These are phyloP conservation scores for Xiphorhynchus elegans DNA, from an alignment of 2,113 vertebrate species.

Conservation along the genomic window DNA sequence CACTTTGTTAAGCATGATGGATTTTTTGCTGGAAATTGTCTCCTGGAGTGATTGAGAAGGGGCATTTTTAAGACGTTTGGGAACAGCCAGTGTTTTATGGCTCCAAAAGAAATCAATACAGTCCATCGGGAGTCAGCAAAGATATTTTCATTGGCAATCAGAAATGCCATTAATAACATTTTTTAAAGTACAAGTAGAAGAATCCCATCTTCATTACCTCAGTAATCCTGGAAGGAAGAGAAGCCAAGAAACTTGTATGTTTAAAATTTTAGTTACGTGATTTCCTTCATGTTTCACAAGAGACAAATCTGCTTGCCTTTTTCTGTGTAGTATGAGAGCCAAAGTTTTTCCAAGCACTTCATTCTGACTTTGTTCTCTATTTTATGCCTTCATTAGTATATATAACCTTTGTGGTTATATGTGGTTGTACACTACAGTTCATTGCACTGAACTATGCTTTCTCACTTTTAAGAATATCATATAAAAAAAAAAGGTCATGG, in stretches of 20 bases:
- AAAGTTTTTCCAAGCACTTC: neutral
- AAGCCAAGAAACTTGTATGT: conserved; percentile 21
- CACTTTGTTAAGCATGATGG: neutral
- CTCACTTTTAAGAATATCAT: neutral
- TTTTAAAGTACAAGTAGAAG: neutral
- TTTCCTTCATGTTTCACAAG: conserved; percentile 41
- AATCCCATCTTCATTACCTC: conserved; percentile 24
- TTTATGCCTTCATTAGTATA: conserved; percentile 14
- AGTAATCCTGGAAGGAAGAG: neutral
- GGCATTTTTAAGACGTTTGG: neutral
- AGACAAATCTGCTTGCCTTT: conserved; percentile 15
- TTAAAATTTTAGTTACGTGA: conserved; percentile 40
- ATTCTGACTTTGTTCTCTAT: conserved; percentile 5
- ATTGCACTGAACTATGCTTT: neutral
- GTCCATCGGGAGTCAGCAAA: neutral
- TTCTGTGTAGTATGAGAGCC: neutral
- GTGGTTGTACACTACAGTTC: neutral
- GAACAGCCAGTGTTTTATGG: neutral
- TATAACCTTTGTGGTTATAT: neutral
- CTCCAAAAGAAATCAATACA: neutral
- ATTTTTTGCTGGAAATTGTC: neutral
- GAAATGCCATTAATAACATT: conserved; percentile 2
- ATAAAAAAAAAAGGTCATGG: neutral
- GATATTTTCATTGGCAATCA: neutral
- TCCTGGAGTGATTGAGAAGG: neutral